A percentile compares a stretch with the other conserved stretches of the same genome.
Evolutionary conservation across 2,113 vertebrate genomes (phyloP).

Genomic region (Crocuta crocuta): DNA sequence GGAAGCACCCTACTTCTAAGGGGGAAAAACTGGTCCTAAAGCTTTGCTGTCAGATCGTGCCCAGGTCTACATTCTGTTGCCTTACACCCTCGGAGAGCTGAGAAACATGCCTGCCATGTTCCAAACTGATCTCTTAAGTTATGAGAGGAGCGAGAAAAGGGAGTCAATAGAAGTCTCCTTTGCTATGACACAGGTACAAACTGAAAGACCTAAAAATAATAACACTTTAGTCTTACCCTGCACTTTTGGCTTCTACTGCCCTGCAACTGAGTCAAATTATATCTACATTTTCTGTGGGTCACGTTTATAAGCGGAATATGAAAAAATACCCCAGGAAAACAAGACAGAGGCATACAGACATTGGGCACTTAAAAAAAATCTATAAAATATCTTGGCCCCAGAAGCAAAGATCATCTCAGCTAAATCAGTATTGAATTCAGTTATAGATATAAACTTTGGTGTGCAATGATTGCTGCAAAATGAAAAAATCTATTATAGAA

Average conservation of each 20-base stretch:
- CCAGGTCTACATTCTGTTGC: neutral
- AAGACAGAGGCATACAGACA: neutral
- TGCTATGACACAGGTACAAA: neutral
- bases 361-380: slow-evolving; percentile 79
- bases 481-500: neutral
- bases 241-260: neutral
- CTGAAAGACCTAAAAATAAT: neutral
- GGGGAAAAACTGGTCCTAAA: neutral
- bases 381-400: neutral
- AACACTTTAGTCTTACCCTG: neutral
- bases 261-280: neutral
- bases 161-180: neutral
- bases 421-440: neutral
- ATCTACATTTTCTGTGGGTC: neutral
- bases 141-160: neutral
- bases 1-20: neutral
- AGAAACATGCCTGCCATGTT: neutral
- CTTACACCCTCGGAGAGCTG: neutral
- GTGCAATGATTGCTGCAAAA: neutral
- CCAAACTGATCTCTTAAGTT: neutral
- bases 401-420: slow-evolving; percentile 12
- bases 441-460: neutral
- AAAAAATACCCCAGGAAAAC: neutral
- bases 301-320: slow-evolving; percentile 1
- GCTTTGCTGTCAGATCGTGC: neutral